Conservation (phyloP, 2,113 vertebrate genomes). For the Uria lomvia region DNA sequence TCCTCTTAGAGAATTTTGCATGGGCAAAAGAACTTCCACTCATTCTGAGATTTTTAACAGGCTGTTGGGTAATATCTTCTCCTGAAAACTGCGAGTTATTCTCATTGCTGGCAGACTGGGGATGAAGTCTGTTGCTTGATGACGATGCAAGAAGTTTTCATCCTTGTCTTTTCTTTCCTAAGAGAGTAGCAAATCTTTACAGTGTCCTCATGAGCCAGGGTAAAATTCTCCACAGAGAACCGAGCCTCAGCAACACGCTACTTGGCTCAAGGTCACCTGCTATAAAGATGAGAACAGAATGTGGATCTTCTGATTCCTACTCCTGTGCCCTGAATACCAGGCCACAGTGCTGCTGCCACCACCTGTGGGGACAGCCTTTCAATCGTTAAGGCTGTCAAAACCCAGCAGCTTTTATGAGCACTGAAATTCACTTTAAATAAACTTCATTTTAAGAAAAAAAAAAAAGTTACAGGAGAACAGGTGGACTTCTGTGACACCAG, state of each 20-base stretch:
- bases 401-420: slow-evolving; percentile 16
- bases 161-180: neutral
- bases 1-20: neutral
- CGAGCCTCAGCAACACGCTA: neutral
- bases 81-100: neutral
- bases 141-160: neutral
- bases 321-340: slow-evolving; percentile 39
- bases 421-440: slow-evolving; percentile 57
- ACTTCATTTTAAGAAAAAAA: neutral
- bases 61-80: neutral
- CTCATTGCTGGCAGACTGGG: neutral
- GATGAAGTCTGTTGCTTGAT: neutral
- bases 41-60: rapidly evolving
- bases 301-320: neutral
- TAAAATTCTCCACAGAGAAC: neutral
- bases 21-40: neutral
- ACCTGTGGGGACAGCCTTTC: slow-evolving; percentile 55
- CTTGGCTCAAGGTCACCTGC: slow-evolving; percentile 26
- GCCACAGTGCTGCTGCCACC: slow-evolving; percentile 3
- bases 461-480: slow-evolving; percentile 43
- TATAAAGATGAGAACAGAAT: neutral
- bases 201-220: neutral
- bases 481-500: slow-evolving; percentile 59
- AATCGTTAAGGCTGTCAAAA: slow-evolving; percentile 38
- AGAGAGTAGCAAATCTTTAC: neutral